phyloP scores from a whole-genome alignment of 1,140 invertebrate genomes.

The Papilio aristodemus region DNA sequence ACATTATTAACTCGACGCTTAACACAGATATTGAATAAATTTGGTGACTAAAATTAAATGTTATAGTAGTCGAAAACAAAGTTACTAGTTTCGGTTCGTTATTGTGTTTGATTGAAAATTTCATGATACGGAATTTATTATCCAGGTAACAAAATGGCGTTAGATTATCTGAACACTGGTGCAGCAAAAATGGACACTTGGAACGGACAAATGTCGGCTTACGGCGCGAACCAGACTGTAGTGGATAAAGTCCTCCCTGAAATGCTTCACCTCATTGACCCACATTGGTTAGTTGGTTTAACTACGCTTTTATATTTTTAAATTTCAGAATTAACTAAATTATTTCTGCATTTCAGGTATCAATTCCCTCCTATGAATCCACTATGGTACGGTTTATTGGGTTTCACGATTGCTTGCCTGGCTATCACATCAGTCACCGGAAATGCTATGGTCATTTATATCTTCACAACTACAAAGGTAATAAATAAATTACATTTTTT shows the following conservation, averaged over 20 bases:
- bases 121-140: slow-evolving; percentile 1
- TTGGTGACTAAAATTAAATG: no score
- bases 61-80: no score
- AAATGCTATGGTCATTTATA: slow-evolving; percentile 93
- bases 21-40: no score
- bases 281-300: slow-evolving; percentile 78
- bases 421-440: slow-evolving; percentile 86
- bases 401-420: slow-evolving; percentile 82
- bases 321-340: background rate
- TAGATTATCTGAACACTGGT: slow-evolving; percentile 67
- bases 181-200: slow-evolving; percentile 72
- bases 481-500: background rate
- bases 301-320: background rate
- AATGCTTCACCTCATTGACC: slow-evolving; percentile 82
- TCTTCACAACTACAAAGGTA: slow-evolving; percentile 84
- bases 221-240: slow-evolving; percentile 75
- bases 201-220: slow-evolving; percentile 74
- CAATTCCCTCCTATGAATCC: slow-evolving; percentile 85
- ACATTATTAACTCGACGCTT: no score
- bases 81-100: no score
- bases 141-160: slow-evolving; percentile 56
- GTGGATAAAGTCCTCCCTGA: slow-evolving; percentile 81
- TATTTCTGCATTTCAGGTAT: slow-evolving; percentile 67
- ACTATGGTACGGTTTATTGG: slow-evolving; percentile 84
- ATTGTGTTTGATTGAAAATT: background rate